Conservation (phyloP, 2,888 invertebrate genomes). For the Timema podura region DNA sequence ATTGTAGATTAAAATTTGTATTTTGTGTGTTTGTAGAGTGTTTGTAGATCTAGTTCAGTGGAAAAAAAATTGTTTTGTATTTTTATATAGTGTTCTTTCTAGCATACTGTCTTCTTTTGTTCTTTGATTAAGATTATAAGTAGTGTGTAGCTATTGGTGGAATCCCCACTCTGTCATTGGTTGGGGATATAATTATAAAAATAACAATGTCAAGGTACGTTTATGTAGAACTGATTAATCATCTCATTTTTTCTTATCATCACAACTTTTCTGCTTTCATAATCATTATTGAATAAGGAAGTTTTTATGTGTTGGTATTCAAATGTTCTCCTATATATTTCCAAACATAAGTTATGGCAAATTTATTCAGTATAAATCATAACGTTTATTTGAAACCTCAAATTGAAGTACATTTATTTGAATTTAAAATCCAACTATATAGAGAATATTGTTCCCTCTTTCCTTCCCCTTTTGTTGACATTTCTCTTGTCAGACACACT, state of each 20-base stretch:
- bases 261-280: constrained; percentile 2
- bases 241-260: background rate
- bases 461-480: background rate
- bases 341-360: no score
- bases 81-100: constrained; percentile 6
- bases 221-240: no score
- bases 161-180: background rate
- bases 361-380: no score
- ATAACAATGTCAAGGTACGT: no score
- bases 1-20: constrained; percentile 19
- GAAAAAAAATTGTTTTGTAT: background rate
- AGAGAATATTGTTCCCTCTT: no score
- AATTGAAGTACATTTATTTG: no score
- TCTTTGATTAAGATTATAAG: constrained; percentile 10
- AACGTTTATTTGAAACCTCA: no score
- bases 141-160: constrained; percentile 11
- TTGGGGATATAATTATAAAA: background rate
- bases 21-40: constrained; percentile 19
- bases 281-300: constrained; percentile 2
- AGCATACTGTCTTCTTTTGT: constrained; percentile 11
- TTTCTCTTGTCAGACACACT: constrained; percentile 15
- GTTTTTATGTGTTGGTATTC: constrained; percentile 61
- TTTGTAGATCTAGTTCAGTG: constrained; percentile 16
- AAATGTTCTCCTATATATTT: constrained; percentile 48
- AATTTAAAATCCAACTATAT: no score